Base-by-base conservation (phyloP, 2,888 invertebrate species). In the Parnassius apollo region DNA sequence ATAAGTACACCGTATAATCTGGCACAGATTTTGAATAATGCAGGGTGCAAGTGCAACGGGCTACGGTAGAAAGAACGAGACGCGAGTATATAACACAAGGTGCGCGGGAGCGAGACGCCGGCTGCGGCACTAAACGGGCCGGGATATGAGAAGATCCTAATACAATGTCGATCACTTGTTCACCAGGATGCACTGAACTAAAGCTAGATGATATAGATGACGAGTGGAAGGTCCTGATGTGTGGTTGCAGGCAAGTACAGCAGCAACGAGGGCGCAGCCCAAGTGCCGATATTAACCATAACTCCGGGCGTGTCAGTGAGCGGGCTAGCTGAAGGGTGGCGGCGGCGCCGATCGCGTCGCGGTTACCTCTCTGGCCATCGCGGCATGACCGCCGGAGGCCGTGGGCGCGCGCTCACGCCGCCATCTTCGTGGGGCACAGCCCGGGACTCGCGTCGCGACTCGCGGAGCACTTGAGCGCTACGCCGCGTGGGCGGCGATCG, bases 351-450 rank as follows among this genome's bases (percentile, higher is more conserved):
- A 81, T 76, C 84, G 81, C 78, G 73, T 68, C 73, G 69, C 73
- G 81, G 83, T 88, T 93, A 94, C 94, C 94, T 94, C 94, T 94
- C 94, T 94, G 93, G 94, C 94, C 94, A 94, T 94, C 93, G 94
- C 94, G 94, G 94, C 94, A 94, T 94, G 92, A 92, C 88, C 88
- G 90, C 90, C 91, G 93, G 93, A 91, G 92, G 92, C 91, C 91
- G 93, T 92, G 92, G 87, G 85, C 88, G 89, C 91, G 87, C 85
- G 87, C 82, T 91, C 90, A 91, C 91, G 91, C 90, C 91, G 91
- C 91, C 91, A 90, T 89, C 84, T 81, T 85, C 83, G 82, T 76
- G 78, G 80, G 85, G 85, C 86, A 82, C 78, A 83, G 86, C 86
- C 87, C 85, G 86, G 87, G 86, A 76, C 82, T 83, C 85, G 85